A percentile compares a stretch with the other conserved stretches of the same genome.
phyloP scores from a whole-genome alignment of 2,113 vertebrate species.

The Rhynchomys soricoides region DNA sequence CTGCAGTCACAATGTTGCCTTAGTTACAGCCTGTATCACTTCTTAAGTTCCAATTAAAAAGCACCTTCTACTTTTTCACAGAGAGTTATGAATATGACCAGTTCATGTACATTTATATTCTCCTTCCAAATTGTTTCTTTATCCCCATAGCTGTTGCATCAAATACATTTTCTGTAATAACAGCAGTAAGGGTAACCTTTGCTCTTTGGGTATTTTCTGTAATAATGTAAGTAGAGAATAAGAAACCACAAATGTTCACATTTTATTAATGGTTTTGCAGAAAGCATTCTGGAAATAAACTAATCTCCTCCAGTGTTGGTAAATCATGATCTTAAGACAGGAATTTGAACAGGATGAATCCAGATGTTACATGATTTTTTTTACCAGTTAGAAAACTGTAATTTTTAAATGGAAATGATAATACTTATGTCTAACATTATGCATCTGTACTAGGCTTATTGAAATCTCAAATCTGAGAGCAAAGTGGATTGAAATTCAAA shows the following conservation, averaged over 20 bases:
- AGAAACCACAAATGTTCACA: background rate
- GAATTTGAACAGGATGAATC: background rate
- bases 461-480: background rate
- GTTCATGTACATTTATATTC: background rate
- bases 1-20: background rate
- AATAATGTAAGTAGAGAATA: background rate
- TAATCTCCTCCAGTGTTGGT: background rate
- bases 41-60: background rate
- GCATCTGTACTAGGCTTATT: background rate
- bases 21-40: background rate
- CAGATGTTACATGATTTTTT: background rate
- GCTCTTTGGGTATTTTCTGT: constrained; percentile 3
- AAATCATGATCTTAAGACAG: background rate
- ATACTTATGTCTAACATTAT: background rate
- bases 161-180: background rate
- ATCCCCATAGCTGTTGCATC: background rate
- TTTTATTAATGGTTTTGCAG: background rate
- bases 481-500: background rate
- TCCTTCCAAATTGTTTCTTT: background rate
- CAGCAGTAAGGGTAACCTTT: background rate
- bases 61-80: constrained; percentile 21
- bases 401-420: background rate
- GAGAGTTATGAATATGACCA: background rate
- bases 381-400: background rate
- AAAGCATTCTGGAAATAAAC: constrained; percentile 2